Conservation (phyloP, 2,888 invertebrate genomes). For the Drosophila lutescens region DNA sequence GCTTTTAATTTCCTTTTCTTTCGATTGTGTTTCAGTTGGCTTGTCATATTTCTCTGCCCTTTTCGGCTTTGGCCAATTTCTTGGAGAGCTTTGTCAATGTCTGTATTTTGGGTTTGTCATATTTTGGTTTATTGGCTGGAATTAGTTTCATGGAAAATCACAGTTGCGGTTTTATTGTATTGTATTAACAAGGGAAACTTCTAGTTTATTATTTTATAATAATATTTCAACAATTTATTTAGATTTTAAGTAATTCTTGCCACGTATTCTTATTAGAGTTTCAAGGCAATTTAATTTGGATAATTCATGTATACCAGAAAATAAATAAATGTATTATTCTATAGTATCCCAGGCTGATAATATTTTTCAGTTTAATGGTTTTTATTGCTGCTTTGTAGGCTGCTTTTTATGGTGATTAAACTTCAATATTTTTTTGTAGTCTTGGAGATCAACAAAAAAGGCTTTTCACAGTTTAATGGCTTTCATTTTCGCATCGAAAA, state of each 20-base stretch:
- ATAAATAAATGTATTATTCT: constrained; percentile 3
- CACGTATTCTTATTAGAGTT: neutral
- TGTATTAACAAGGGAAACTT: neutral
- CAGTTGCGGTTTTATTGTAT: constrained; percentile 1
- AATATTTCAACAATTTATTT: constrained; percentile 1
- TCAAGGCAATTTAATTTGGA: neutral
- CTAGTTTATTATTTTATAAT: neutral
- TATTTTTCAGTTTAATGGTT: constrained; percentile 4
- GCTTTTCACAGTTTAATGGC: constrained; percentile 5
- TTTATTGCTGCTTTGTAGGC: neutral
- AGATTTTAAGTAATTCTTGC: neutral
- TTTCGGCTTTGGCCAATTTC: constrained; percentile 59
- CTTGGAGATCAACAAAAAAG: neutral
- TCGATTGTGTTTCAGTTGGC: constrained; percentile 51
- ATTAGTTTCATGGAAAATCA: constrained; percentile 33
- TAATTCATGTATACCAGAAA: neutral
- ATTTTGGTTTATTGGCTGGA: constrained; percentile 59
- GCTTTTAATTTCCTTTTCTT: constrained; percentile 78
- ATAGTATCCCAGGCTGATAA: neutral
- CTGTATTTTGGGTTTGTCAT: constrained; percentile 57
- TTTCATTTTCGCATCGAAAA: constrained; percentile 8
- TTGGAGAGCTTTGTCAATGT: constrained; percentile 74
- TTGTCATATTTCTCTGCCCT: constrained; percentile 23
- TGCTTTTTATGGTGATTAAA: constrained; percentile 16
- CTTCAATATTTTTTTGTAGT: constrained; percentile 15